Evolutionary conservation across 1,140 invertebrate species (phyloP), one percentile per base, ranked within the genome.

Genomic region (Achatina immaculata): DNA sequence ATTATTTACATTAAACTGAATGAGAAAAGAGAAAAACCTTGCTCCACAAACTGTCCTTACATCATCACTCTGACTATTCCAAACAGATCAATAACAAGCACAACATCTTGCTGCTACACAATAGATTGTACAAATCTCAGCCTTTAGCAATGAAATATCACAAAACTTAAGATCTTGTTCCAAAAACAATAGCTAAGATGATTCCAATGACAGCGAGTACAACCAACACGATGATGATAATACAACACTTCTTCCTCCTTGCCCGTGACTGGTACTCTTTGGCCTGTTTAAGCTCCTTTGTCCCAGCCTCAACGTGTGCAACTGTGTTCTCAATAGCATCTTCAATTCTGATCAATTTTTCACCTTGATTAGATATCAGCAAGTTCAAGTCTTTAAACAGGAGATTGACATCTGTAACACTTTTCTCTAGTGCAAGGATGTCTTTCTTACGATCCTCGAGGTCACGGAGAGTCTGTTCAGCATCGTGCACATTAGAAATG

Each of bases 401-500:
- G 34, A 80, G 69, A 76, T 88, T 86, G 0, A 88, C 87, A 65
- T 87, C 83, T 16, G 82, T 77, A 19, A 88, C 83, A 79, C 84
- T 85, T 76, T 84, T 84, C 78, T 88, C 87, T 48, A 88, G 78
- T 31, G 84, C 80, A 24, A 81, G 78, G 62, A 88, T 82, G 76
- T 86, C 87, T 68, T 85, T 82, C 36, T 88, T 80, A 36, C 87
- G 95, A 94, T 84, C 94, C 94, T 75, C 94, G 91, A 85, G 88
- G 36, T 84, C 72, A 51, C 85, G 83, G 34, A 88, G 71, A 31
- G 84, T 83, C 66, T 81, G 62, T 62, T 84, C 82, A 16, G 87
- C 85, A 81, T 86, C 83, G 31, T 85, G 80, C 28, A 85, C 83
- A 76, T 88, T 84, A 38, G 74, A 73, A 36, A 85, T 82, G 58